phyloP scores from a whole-genome alignment of 2,888 invertebrate species.

The Ichneumoninae sp. region DNA sequence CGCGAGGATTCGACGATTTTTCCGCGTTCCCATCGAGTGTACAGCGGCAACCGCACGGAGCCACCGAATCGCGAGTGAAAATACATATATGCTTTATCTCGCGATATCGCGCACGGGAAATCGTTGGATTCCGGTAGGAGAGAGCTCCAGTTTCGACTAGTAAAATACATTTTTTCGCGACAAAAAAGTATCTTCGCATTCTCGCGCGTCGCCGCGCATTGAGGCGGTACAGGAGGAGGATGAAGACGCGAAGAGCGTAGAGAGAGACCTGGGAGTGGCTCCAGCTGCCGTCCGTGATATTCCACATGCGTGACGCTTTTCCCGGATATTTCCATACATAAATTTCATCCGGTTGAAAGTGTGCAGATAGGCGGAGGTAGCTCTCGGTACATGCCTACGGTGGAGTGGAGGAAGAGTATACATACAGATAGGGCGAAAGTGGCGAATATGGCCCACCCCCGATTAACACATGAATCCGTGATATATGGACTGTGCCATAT shows the following conservation, averaged over 20 bases:
- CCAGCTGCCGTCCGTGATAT: constrained; percentile 80
- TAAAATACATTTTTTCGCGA: constrained; percentile 78
- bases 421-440: background rate
- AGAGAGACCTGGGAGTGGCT: constrained; percentile 72
- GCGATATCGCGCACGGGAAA: constrained; percentile 49
- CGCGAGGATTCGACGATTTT: constrained; percentile 12
- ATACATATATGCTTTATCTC: constrained; percentile 19
- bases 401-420: constrained; percentile 43
- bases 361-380: constrained; percentile 56
- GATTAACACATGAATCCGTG: constrained; percentile 19
- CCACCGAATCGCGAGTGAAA: background rate
- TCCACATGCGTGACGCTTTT: constrained; percentile 81
- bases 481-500: background rate
- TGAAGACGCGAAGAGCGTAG: constrained; percentile 26
- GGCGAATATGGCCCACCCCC: background rate
- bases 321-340: constrained; percentile 81
- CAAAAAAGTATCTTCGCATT: constrained; percentile 75
- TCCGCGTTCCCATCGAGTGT: background rate
- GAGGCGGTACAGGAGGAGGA: constrained; percentile 15
- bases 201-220: constrained; percentile 5
- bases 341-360: constrained; percentile 78
- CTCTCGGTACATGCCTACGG: constrained; percentile 65
- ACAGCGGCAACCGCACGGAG: background rate
- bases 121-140: constrained; percentile 72
- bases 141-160: constrained; percentile 73